Evolutionary conservation across 1,140 invertebrate genomes (phyloP).

Genomic region (Polyergus mexicanus): DNA sequence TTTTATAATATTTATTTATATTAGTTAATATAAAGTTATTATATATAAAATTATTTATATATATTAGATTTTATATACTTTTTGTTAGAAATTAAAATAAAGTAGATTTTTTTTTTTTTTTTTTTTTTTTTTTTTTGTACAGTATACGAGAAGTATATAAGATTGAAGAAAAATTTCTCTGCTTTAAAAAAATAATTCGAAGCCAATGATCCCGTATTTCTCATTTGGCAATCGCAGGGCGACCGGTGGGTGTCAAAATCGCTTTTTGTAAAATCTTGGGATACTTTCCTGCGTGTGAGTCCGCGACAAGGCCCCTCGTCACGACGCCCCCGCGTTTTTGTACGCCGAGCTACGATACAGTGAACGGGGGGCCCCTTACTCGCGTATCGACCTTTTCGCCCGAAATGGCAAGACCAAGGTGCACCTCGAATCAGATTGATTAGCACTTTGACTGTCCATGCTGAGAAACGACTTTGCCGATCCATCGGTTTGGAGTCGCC

Average conservation of each 20-base stretch:
- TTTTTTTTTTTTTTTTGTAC: too few species aligned
- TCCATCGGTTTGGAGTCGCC: not conserved
- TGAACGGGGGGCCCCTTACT: conserved; percentile 79
- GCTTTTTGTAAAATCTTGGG: conserved; percentile 72
- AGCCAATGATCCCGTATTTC: not conserved
- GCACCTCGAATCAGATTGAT: conserved; percentile 73
- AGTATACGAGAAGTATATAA: not conserved
- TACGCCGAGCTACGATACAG: conserved; percentile 67
- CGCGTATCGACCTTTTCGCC: conserved; percentile 80
- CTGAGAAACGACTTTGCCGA: conserved; percentile 3
- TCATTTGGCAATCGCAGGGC: not conserved
- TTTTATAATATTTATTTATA: too few species aligned
- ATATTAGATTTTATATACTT: not conserved
- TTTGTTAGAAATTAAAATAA: not conserved
- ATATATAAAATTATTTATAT: too few species aligned
- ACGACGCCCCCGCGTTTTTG: conserved; percentile 81
- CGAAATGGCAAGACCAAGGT: conserved; percentile 81
- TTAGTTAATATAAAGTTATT: too few species aligned
- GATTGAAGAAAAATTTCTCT: not conserved
- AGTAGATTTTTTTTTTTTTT: not conserved
- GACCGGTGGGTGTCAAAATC: not conserved
- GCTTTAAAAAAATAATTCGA: not conserved
- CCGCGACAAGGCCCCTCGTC: conserved; percentile 82
- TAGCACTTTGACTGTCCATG: conserved; percentile 67
- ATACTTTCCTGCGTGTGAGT: conserved; percentile 83